Base-by-base conservation (phyloP, 2,888 invertebrate genomes). In the Drosophila recens region DNA sequence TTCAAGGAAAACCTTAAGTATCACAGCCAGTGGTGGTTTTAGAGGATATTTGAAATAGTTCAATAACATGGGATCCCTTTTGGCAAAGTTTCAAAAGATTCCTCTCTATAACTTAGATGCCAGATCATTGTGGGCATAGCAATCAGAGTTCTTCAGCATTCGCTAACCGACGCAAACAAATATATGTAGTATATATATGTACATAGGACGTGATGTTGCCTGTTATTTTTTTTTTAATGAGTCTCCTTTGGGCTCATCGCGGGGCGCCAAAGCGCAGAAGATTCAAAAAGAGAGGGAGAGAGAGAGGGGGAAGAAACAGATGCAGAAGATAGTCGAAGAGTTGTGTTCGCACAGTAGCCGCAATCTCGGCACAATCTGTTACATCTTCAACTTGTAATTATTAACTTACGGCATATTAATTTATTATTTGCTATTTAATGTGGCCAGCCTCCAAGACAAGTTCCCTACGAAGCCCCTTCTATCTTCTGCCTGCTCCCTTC, bases 341-440 rank as follows among this genome's bases (percentile, higher is more conserved):
- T 48, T 74, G 69, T 76, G 61, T 58, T 64, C 63, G 63, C 73
- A 79, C 89, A 84, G 82, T 87, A 87, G 87, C 89, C 70, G 51
- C 82, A 77, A 82, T 75, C 75, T 72, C 80, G 80, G 69, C 72
- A 73, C 78, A 83, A 87, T 83, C 84, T 87, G 80, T 79, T 74
- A 74, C 83, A 71, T 73, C 74, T 70, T 67, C 82, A 87, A 64
- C 82, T 89, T 82, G 76, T 88, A 87, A 88, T 87, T 89, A 89
- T 87, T 86, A 82, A 88, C 83, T 90, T 86, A 87, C 76, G 79
- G 88, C 90, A 86, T 85, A 87, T 86, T 86, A 80, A 89, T 87
- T 87, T 88, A 87, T 87, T 88, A 82, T 88, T 87, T 87, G 80
- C 82, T 85, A 87, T 87, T 89, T 84, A 84, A 84, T 84, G 84